Conservation (phyloP, 2,888 invertebrate species). For the Pollenia amentaria region DNA sequence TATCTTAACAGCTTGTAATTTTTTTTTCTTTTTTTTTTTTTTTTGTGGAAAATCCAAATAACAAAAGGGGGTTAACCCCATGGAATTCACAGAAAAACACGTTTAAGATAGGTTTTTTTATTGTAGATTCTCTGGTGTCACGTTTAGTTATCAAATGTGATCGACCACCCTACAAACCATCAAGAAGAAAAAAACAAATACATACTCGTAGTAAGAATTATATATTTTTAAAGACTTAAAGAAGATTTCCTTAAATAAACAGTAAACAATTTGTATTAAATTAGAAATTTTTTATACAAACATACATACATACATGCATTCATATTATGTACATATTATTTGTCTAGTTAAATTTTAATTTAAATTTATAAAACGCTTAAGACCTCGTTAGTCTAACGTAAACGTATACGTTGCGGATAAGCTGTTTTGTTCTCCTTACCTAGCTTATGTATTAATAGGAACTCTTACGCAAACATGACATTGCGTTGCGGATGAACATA, state of each 20-base stretch:
- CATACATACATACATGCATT: too few species aligned
- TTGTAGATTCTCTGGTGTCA: slow-evolving; percentile 14
- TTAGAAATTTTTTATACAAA: too few species aligned
- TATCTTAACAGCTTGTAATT: background rate
- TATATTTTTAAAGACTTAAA: too few species aligned
- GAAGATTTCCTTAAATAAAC: too few species aligned
- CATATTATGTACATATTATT: too few species aligned
- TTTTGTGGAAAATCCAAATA: background rate
- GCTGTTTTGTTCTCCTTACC: too few species aligned
- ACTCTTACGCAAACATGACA: too few species aligned
- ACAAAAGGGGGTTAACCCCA: slow-evolving; percentile 30
- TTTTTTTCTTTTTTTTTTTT: background rate
- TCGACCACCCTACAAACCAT: slow-evolving; percentile 13
- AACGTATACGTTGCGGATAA: too few species aligned
- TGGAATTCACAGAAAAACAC: slow-evolving; percentile 38
- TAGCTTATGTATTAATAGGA: too few species aligned
- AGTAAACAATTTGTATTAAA: too few species aligned
- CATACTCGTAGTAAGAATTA: background rate
- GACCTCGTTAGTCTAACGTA: too few species aligned
- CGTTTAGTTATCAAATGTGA: slow-evolving; percentile 28
- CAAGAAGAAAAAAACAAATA: background rate
- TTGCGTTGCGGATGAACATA: too few species aligned
- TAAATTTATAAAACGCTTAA: background rate
- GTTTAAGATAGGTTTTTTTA: background rate
- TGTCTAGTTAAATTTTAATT: slow-evolving; percentile 2